Conservation (phyloP, 2,888 invertebrate species). For the Luffia ferchaultella region DNA sequence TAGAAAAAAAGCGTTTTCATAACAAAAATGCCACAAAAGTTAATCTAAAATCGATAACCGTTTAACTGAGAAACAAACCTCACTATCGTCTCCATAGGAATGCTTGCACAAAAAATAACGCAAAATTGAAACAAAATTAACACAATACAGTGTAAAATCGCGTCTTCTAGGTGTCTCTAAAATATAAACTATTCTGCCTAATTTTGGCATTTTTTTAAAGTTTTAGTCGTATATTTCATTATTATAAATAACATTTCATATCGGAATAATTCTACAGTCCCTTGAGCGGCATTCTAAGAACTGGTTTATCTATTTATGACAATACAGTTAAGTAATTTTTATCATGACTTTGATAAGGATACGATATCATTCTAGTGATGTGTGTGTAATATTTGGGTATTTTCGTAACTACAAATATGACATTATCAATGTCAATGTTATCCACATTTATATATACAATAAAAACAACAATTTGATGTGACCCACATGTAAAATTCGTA, state of each 20-base stretch:
- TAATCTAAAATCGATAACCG: too few species aligned
- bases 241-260: neutral
- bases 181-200: neutral
- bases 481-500: too few species aligned
- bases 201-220: neutral
- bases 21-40: conserved; percentile 16
- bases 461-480: too few species aligned
- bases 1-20: conserved; percentile 16
- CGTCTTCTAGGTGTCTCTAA: neutral
- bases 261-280: too few species aligned
- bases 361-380: neutral
- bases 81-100: conserved; percentile 67
- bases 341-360: neutral
- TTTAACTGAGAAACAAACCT: conserved; percentile 58
- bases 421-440: too few species aligned
- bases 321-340: neutral
- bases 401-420: too few species aligned
- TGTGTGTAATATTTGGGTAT: neutral
- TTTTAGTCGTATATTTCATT: neutral
- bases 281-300: neutral
- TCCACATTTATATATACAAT: too few species aligned
- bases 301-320: neutral
- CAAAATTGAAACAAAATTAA: conserved; percentile 22
- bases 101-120: conserved; percentile 52
- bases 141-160: neutral